Evolutionary conservation across 1,140 invertebrate species (phyloP).

Genomic region (Pteromalus puparum): DNA sequence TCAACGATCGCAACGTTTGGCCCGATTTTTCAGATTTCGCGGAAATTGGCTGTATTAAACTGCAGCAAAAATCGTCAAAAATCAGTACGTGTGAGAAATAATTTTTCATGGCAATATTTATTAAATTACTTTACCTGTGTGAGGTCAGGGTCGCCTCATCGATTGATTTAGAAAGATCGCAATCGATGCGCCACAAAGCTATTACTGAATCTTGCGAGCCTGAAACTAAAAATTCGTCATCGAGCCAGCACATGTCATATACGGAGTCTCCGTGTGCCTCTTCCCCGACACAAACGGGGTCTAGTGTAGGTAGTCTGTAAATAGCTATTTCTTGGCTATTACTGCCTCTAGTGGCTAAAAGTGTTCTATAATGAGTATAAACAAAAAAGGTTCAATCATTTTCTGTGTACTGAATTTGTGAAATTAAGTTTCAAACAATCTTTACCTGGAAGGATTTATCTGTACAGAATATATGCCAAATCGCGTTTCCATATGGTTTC

Average conservation of each 20-base stretch:
- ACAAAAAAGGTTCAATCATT: constrained; percentile 5
- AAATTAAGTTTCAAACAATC: not conserved
- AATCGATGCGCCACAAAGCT: constrained; percentile 86
- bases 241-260: constrained; percentile 96
- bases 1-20: constrained; percentile 90
- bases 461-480: constrained; percentile 95
- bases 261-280: constrained; percentile 96
- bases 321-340: constrained; percentile 96
- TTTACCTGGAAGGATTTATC: constrained; percentile 90
- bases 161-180: no score
- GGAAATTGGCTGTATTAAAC: constrained; percentile 81
- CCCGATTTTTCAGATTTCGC: constrained; percentile 85
- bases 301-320: constrained; percentile 93
- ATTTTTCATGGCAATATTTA: constrained; percentile 7
- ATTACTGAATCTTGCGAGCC: constrained; percentile 93
- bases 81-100: not conserved
- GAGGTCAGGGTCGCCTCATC: constrained; percentile 74
- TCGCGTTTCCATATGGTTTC: constrained; percentile 79
- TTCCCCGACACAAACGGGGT: constrained; percentile 96
- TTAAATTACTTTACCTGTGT: constrained; percentile 69
- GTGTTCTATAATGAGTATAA: constrained; percentile 75
- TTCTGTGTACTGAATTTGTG: not conserved
- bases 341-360: constrained; percentile 92
- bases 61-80: constrained; percentile 48
- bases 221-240: constrained; percentile 96